Percentiles rank a stretch among this genome's conserved stretches.
phyloP scores from a whole-genome alignment of 30 jellyfish, hydroid and myxozoan species.

The Turritopsis rubra region DNA sequence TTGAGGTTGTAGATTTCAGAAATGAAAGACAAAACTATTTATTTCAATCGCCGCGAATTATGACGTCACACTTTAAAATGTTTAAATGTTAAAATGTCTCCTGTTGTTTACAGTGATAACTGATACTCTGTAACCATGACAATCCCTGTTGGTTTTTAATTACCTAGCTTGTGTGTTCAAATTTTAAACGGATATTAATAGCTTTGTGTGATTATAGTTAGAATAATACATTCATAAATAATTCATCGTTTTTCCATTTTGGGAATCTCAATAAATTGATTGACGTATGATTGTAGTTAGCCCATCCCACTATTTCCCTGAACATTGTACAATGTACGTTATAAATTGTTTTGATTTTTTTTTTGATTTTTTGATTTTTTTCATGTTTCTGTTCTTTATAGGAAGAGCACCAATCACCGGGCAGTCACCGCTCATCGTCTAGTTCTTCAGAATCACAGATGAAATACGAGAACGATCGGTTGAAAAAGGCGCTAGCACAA shows the following conservation, averaged over 20 bases:
- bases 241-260: too few relatives aligned
- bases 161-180: not conserved
- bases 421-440: slow-evolving; percentile 69
- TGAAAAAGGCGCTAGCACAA: slow-evolving; percentile 89
- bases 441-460: slow-evolving; percentile 72
- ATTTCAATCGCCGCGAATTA: too few relatives aligned
- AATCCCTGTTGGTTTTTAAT: not conserved
- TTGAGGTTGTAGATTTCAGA: not conserved
- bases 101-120: not conserved
- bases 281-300: not conserved
- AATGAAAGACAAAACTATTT: too few relatives aligned
- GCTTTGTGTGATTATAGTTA: not conserved
- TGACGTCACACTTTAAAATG: not conserved
- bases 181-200: not conserved
- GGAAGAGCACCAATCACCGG: slow-evolving; percentile 74
- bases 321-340: too few relatives aligned
- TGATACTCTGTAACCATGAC: not conserved
- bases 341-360: too few relatives aligned
- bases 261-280: not conserved
- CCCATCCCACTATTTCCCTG: not conserved
- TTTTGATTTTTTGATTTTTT: not conserved
- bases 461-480: slow-evolving; percentile 86
- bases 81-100: not conserved
- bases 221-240: too few relatives aligned
- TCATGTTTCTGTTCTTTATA: slow-evolving; percentile 15